phyloP scores from a whole-genome alignment of 2,113 vertebrate genomes.

The Perca flavescens region DNA sequence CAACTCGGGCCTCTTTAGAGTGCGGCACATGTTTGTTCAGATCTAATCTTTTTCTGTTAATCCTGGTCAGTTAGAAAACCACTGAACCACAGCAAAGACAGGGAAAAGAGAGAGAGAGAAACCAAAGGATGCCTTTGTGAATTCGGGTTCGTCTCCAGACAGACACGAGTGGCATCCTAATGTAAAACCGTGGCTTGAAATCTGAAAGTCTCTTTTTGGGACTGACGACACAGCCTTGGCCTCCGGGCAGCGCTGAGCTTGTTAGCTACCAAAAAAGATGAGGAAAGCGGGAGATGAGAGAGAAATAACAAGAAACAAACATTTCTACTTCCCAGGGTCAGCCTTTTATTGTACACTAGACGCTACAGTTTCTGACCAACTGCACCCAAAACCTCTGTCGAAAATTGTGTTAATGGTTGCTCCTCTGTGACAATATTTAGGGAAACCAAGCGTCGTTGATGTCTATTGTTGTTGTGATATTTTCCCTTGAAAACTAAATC shows the following conservation, averaged over 20 bases:
- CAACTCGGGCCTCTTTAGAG: conserved; percentile 40
- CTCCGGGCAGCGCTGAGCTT: conserved; percentile 44
- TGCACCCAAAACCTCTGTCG: conserved; percentile 30
- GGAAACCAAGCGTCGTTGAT: conserved; percentile 24
- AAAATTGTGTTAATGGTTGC: conserved; percentile 10
- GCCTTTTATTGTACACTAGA: conserved; percentile 24
- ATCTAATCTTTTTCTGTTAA: conserved; percentile 74
- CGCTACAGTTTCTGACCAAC: conserved; percentile 12
- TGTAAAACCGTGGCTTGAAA: conserved; percentile 64
- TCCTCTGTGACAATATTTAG: conserved; percentile 34
- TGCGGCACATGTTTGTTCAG: conserved; percentile 67
- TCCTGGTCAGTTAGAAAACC: conserved; percentile 69
- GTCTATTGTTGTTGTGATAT: conserved; percentile 44
- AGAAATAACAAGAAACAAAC: conserved; percentile 39
- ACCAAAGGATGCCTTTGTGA: conserved; percentile 76
- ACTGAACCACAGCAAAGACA: conserved; percentile 44
- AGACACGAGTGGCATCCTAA: conserved; percentile 81
- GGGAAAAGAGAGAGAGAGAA: conserved; percentile 37
- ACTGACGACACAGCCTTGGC: conserved; percentile 64
- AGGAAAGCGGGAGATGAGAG: conserved; percentile 6
- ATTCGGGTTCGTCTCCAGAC: conserved; percentile 66
- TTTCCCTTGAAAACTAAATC: conserved; percentile 24
- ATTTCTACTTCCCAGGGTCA: conserved; percentile 37
- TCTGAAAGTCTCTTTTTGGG: conserved; percentile 70
- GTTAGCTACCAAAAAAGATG: conserved; percentile 23